Base-by-base conservation (phyloP, 2,113 vertebrate species). In the Sebastes schlegelii region DNA sequence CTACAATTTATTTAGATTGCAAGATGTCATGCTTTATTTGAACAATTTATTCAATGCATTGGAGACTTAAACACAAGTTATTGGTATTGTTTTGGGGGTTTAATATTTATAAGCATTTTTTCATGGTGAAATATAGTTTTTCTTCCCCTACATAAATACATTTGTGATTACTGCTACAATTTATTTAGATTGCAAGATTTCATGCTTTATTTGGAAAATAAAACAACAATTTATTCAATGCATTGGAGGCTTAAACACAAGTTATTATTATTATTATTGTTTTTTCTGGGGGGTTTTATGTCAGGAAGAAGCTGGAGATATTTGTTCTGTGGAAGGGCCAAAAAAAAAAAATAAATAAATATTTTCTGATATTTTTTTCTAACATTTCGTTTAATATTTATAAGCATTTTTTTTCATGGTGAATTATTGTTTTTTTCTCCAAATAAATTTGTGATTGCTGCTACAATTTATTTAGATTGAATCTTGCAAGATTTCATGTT, bases 151-250 rank as follows among this genome's bases (percentile, higher is more conserved):
- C 2, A 26, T 26, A 5, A 54, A 65, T 26, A 45, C 23, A 65
- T 54, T 11, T 66, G 5, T 68, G 8, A 17, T 69, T 21, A 17
- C 2, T 16, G 55, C 6, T 64, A 9, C 9, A 19, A 68, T 74
- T 17, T 63, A 55, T 75, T 84, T 74, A 9, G 49, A 64, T 54
- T 45, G 62, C 55, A 52, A 43, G 8, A 62, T 68, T 16, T 51
- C 4, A 26, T 12, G n/a, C 12, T 62, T 62, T 69, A 62, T 74
- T 74, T 8, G 1, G 16, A 82, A 26, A 26, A 26, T 26, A 26
- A 26, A 26, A 26, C 26, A 26, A 26, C 4, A 17, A 9, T 21
- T 19, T 23, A 60, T 23, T 67, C 1, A 23, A 4, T 52, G 23
- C 8, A 60, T 13, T 34, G 3, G 1, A 58, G 21, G 19, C 46